These are phyloP conservation scores for Chaetura pelagica DNA, from an alignment of 2,113 vertebrate species.

Conservation along the genomic window DNA sequence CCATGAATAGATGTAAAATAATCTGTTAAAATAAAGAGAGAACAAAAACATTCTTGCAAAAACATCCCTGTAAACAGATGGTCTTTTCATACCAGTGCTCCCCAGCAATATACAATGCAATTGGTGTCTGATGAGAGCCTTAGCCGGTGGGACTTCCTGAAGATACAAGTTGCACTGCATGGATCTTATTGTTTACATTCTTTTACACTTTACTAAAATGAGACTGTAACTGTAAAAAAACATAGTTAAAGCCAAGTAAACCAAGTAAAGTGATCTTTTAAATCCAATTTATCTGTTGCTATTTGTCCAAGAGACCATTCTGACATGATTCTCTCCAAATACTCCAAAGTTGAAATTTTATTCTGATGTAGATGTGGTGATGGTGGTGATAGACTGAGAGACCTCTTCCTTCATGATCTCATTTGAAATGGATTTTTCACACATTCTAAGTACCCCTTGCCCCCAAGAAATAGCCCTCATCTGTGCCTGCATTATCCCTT, in stretches of 20 bases:
- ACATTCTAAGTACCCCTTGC: neutral
- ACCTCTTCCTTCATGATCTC: neutral
- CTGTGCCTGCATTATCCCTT: neutral
- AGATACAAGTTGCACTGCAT: neutral
- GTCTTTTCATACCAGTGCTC: neutral
- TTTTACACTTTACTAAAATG: neutral
- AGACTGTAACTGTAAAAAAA: neutral
- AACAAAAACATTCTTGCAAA: neutral
- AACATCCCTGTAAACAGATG: neutral
- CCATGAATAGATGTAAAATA: neutral
- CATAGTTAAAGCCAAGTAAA: neutral
- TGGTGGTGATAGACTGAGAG: neutral
- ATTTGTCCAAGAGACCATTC: neutral
- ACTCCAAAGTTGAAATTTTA: neutral
- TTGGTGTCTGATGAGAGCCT: neutral
- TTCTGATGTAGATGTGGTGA: neutral
- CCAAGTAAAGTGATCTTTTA: neutral
- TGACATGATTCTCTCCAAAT: neutral
- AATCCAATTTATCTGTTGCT: neutral
- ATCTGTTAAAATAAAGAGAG: neutral
- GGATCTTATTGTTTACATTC: neutral
- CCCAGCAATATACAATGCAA: accelerated
- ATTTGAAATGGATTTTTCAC: neutral
- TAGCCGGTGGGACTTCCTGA: neutral
- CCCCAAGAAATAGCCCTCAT: neutral